These are phyloP conservation scores for Poecilia gillii DNA, from an alignment of 2,797 vertebrate species.

Conservation along the genomic window DNA sequence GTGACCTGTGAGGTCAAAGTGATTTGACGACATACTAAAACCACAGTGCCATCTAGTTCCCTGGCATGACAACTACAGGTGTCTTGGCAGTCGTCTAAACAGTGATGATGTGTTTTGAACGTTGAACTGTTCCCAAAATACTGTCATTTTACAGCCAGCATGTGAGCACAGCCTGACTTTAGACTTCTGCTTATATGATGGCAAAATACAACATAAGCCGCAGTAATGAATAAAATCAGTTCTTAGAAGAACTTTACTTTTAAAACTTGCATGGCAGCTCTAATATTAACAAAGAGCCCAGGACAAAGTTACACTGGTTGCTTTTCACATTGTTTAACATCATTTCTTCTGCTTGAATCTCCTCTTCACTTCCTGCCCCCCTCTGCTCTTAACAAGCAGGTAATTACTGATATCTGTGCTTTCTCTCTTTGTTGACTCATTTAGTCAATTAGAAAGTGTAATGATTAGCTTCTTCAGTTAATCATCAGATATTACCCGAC, in stretches of 20 bases:
- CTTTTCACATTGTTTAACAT: conserved; percentile 49
- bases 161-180: neutral
- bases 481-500: conserved; percentile 69
- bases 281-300: neutral
- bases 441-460: conserved; percentile 79
- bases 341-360: conserved; percentile 53
- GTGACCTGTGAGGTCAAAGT: too few species aligned
- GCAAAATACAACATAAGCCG: neutral
- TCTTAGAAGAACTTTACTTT: neutral
- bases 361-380: conserved; percentile 57
- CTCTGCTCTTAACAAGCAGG: conserved; percentile 49
- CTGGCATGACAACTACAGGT: too few species aligned
- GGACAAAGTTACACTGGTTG: conserved; percentile 55
- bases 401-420: conserved; percentile 78
- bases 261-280: neutral
- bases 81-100: too few species aligned
- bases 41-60: too few species aligned
- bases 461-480: conserved; percentile 78
- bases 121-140: too few species aligned
- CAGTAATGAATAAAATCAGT: neutral
- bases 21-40: too few species aligned
- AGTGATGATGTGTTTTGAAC: too few species aligned
- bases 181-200: neutral
- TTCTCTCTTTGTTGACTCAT: conserved; percentile 72
- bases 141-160: too few species aligned